phyloP scores from a whole-genome alignment of 1,140 invertebrate species.

The Macrocentrus cingulum region DNA sequence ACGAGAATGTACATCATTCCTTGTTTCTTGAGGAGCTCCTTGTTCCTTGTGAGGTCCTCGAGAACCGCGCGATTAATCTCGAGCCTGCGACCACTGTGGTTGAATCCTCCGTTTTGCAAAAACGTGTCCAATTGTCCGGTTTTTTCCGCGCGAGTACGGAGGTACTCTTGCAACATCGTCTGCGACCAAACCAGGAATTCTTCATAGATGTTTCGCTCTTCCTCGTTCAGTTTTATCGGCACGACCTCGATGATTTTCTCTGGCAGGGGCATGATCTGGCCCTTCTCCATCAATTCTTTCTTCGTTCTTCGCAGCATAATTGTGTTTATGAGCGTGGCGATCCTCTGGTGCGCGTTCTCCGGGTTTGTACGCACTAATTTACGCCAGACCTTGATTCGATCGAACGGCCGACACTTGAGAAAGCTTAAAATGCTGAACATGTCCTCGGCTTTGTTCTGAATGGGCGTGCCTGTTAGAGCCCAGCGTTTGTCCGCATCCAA shows the following conservation, averaged over 20 bases:
- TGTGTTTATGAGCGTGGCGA: constrained; percentile 77
- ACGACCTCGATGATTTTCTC: constrained; percentile 63
- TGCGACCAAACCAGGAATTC: constrained; percentile 73
- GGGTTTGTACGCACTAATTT: constrained; percentile 74
- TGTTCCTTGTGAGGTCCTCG: constrained; percentile 36
- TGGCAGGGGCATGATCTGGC: constrained; percentile 66
- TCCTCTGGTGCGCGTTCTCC: constrained; percentile 66
- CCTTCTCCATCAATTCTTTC: constrained; percentile 67
- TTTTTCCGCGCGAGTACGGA: constrained; percentile 73
- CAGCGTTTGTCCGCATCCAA: constrained; percentile 70
- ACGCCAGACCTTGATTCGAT: constrained; percentile 72
- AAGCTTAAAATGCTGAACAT: constrained; percentile 87
- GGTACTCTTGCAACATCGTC: constrained; percentile 73
- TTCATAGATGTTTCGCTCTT: constrained; percentile 78
- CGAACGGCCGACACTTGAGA: constrained; percentile 80
- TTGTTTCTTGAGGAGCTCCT: constrained; percentile 66
- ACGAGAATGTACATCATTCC: constrained; percentile 69
- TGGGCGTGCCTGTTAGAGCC: constrained; percentile 91
- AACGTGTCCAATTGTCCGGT: constrained; percentile 33
- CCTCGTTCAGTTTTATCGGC: constrained; percentile 64
- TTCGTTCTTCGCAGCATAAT: constrained; percentile 85
- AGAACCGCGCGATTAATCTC: too few species aligned
- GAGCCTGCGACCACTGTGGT: constrained; percentile 36
- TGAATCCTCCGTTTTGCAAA: constrained; percentile 43
- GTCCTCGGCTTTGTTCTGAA: constrained; percentile 91